These are phyloP conservation scores for Colletes gigas DNA, from an alignment of 1,140 invertebrate genomes.

Conservation along the genomic window DNA sequence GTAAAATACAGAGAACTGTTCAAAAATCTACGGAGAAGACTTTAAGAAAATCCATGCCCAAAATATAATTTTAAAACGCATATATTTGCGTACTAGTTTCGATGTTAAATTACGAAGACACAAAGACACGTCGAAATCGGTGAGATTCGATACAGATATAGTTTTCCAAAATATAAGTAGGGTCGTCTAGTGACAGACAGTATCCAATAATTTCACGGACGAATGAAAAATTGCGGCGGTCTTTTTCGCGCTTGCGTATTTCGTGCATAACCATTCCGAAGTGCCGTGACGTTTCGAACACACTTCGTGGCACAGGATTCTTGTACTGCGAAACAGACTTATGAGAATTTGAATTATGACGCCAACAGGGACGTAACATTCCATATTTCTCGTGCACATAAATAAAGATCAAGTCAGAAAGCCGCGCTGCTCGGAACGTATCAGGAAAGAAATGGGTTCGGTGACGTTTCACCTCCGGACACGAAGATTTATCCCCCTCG, in stretches of 20 bases:
- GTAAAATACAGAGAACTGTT: too few species aligned
- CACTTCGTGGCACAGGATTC: neutral
- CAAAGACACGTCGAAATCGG: neutral
- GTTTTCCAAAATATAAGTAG: neutral
- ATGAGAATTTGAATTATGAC: conserved; percentile 49
- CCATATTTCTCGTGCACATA: conserved; percentile 46
- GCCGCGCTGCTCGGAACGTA: conserved; percentile 16
- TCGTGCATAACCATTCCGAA: neutral
- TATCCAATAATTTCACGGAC: neutral
- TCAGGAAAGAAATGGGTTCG: conserved; percentile 37
- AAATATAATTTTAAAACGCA: neutral
- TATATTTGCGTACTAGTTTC: neutral
- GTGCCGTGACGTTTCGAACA: neutral
- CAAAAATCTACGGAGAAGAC: too few species aligned
- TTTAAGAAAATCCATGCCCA: too few species aligned
- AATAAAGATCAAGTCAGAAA: conserved; percentile 59
- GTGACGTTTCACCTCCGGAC: conserved; percentile 1
- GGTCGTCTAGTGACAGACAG: neutral
- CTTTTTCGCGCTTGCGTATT: neutral
- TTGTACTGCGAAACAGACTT: conserved; percentile 12
- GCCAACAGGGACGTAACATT: conserved; percentile 22
- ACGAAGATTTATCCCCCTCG: conserved; percentile 23
- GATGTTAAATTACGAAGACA: too few species aligned
- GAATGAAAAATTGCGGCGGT: neutral
- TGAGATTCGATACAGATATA: neutral